phyloP scores from a whole-genome alignment of 1,140 invertebrate species.

The Penaeus chinensis region DNA sequence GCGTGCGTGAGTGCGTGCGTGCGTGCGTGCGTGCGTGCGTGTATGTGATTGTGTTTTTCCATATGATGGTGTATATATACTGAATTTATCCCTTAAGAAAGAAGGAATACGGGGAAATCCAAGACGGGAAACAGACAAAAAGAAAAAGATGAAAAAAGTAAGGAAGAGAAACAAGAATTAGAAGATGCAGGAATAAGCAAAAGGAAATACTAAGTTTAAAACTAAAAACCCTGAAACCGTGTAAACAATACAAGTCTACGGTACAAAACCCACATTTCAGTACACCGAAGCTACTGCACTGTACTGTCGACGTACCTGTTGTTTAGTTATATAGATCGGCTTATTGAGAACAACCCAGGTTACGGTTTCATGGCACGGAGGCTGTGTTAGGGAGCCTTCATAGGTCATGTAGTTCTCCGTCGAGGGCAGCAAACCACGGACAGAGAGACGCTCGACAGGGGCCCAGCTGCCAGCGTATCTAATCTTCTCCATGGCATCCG shows the following conservation, averaged over 20 bases:
- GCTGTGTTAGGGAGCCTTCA: conserved; percentile 94
- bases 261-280: neutral
- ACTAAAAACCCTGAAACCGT: neutral
- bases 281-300: neutral
- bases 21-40: neutral
- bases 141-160: conserved; percentile 15
- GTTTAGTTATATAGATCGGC: conserved; percentile 94
- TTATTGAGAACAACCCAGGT: conserved; percentile 97
- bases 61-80: neutral
- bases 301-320: conserved; percentile 79
- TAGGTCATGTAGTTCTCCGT: conserved; percentile 97
- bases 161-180: conserved; percentile 10
- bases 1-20: conserved; percentile 9
- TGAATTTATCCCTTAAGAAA: conserved; percentile 4
- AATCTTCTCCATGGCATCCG: conserved; percentile 60
- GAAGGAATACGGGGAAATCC: neutral
- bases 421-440: conserved; percentile 87
- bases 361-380: conserved; percentile 91
- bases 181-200: neutral
- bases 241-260: neutral
- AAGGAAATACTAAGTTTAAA: neutral
- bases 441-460: conserved; percentile 79
- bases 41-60: neutral
- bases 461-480: conserved; percentile 52
- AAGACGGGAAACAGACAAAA: neutral